Conservation (phyloP, 2,888 invertebrate genomes). For the Ornithoptera alexandrae region DNA sequence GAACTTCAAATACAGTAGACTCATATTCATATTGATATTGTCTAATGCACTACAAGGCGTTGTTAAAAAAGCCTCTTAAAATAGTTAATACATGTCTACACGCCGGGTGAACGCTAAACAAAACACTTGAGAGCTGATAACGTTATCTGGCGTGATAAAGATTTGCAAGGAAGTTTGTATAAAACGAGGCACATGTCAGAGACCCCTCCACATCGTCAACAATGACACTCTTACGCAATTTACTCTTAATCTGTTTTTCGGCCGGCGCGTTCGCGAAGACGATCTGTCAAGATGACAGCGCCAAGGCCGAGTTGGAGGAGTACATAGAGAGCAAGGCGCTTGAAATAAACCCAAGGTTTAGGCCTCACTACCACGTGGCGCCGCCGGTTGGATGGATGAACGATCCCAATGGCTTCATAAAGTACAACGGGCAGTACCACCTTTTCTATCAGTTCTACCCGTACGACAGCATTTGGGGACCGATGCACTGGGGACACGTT, state of each 20-base stretch:
- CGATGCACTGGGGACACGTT: conserved; percentile 80
- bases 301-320: conserved; percentile 50
- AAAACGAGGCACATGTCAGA: conserved; percentile 5
- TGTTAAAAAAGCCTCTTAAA: not conserved
- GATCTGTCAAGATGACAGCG: conserved; percentile 38
- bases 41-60: too few relatives aligned
- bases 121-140: conserved; percentile 30
- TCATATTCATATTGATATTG: too few relatives aligned
- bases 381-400: conserved; percentile 79
- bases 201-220: not conserved
- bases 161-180: conserved; percentile 18
- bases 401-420: conserved; percentile 79
- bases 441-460: conserved; percentile 79
- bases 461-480: conserved; percentile 64
- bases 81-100: conserved; percentile 4
- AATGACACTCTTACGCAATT: conserved; percentile 32
- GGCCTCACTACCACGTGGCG: conserved; percentile 62
- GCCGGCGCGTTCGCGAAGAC: conserved; percentile 39
- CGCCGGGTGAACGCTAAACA: conserved; percentile 30
- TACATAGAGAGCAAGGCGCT: conserved; percentile 56
- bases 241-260: conserved; percentile 39
- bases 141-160: conserved; percentile 24
- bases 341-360: conserved; percentile 59
- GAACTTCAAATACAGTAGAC: too few relatives aligned
- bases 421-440: conserved; percentile 73